Evolutionary conservation across 2,888 invertebrate species (phyloP).

Genomic region (Seladonia tumulorum): DNA sequence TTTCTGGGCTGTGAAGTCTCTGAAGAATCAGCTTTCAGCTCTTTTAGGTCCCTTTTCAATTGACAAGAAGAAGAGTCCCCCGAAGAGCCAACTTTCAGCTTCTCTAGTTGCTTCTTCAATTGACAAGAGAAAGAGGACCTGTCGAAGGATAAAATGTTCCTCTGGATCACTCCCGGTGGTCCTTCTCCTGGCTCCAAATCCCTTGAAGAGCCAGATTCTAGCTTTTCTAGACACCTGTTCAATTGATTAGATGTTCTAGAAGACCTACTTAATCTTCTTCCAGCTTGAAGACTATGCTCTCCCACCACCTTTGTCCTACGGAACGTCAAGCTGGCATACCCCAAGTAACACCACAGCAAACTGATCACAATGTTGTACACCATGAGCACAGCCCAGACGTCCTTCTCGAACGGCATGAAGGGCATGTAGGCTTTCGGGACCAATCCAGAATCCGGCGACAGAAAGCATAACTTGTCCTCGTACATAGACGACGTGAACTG

Average conservation of each 20-base stretch:
- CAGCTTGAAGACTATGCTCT: neutral
- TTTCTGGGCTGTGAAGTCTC: neutral
- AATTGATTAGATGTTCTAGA: too few species aligned
- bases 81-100: too few species aligned
- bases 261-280: neutral
- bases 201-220: too few species aligned
- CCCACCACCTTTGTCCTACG: too few species aligned
- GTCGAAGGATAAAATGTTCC: too few species aligned
- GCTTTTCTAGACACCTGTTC: too few species aligned
- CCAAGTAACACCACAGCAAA: conserved; percentile 66
- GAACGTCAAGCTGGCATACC: conserved; percentile 23
- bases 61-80: neutral
- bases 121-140: too few species aligned
- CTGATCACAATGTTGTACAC: conserved; percentile 64
- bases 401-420: conserved; percentile 65
- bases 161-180: too few species aligned
- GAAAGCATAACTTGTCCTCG: conserved; percentile 72
- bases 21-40: neutral
- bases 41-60: neutral
- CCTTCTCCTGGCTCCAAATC: too few species aligned
- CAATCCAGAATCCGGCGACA: conserved; percentile 63
- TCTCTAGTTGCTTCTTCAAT: too few species aligned
- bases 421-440: conserved; percentile 73
- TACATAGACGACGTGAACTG: conserved; percentile 66
- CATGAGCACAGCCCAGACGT: conserved; percentile 68